Evolutionary conservation across 2,888 invertebrate genomes (phyloP).

Genomic region (Sycophila texana): DNA sequence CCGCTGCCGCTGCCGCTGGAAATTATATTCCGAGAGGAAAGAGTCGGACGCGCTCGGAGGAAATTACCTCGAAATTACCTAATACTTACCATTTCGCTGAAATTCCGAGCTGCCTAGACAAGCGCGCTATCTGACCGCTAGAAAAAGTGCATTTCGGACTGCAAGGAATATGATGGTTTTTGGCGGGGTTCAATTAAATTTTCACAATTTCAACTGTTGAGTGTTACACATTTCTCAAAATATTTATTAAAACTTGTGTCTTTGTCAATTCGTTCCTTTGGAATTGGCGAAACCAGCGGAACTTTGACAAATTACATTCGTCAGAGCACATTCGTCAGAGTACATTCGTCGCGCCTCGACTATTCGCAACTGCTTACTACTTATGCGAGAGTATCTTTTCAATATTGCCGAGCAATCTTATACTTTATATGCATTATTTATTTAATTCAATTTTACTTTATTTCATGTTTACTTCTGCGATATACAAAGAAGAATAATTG

Average conservation of each 20-base stretch:
- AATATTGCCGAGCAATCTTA: background rate
- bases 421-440: background rate
- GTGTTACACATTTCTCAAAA: conserved; percentile 55
- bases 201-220: conserved; percentile 13
- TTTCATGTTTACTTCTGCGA: background rate
- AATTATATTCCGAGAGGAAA: conserved; percentile 33
- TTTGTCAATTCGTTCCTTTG: conserved; percentile 9
- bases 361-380: conserved; percentile 14
- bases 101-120: conserved; percentile 67
- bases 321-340: conserved; percentile 39
- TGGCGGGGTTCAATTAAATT: conserved; percentile 14
- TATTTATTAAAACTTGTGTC: conserved; percentile 54
- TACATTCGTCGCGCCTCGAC: conserved; percentile 37
- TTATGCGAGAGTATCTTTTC: conserved; percentile 13
- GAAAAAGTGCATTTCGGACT: background rate
- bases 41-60: conserved; percentile 45
- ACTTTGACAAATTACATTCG: conserved; percentile 28
- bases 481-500: conserved; percentile 43
- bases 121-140: conserved; percentile 67
- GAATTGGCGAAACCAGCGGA: conserved; percentile 22
- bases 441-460: background rate
- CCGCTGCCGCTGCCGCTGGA: background rate
- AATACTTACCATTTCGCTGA: conserved; percentile 67
- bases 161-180: background rate
- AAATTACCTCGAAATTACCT: conserved; percentile 71